phyloP scores from a whole-genome alignment of 2,888 invertebrate genomes.

The Petrolisthes cinctipes region DNA sequence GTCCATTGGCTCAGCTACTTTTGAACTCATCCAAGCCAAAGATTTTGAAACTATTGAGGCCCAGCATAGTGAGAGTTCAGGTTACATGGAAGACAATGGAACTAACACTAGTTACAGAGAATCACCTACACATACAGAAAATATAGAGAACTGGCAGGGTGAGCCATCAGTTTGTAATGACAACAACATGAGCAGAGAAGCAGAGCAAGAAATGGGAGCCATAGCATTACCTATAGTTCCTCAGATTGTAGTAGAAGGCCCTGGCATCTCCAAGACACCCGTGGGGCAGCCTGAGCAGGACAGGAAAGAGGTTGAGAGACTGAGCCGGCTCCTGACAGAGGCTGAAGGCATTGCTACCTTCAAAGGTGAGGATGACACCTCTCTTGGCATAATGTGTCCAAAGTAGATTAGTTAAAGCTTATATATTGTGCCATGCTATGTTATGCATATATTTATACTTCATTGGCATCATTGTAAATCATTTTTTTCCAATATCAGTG shows the following conservation, averaged over 20 bases:
- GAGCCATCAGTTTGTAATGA: background rate
- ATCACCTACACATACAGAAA: background rate
- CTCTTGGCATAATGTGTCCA: too few species aligned
- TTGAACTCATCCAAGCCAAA: conserved; percentile 61
- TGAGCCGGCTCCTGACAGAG: conserved; percentile 59
- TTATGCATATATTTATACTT: too few species aligned
- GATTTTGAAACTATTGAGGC: conserved; percentile 64
- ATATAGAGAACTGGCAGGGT: background rate
- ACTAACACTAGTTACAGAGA: conserved; percentile 1
- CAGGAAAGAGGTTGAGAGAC: conserved; percentile 58
- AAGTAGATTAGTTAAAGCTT: too few species aligned
- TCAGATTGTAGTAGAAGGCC: conserved; percentile 27
- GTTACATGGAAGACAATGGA: conserved; percentile 22
- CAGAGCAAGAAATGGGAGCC: background rate
- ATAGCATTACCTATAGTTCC: conserved; percentile 15
- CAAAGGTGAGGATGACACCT: conserved; percentile 58
- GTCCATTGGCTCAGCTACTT: conserved; percentile 62
- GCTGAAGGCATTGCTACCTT: conserved; percentile 62
- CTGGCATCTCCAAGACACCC: background rate
- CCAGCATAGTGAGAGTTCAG: conserved; percentile 54
- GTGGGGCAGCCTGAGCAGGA: conserved; percentile 15
- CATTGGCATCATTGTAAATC: too few species aligned
- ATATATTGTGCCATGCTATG: too few species aligned
- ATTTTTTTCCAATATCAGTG: too few species aligned
- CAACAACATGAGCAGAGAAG: background rate